These are phyloP conservation scores for Gobiocypris rarus DNA, from an alignment of 2,113 vertebrate genomes.

Conservation along the genomic window DNA sequence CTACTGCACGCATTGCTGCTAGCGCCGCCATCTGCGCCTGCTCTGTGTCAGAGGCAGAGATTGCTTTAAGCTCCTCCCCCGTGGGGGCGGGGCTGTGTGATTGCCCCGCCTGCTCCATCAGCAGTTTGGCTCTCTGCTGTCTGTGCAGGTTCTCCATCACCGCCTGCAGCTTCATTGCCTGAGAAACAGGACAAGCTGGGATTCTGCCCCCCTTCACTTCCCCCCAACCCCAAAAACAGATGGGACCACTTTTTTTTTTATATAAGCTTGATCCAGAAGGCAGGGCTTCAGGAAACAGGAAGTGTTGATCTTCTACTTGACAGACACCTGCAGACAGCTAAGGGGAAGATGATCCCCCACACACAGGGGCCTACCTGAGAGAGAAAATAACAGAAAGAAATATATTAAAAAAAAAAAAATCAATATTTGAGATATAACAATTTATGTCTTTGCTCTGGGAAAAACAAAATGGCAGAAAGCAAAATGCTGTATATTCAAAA, in stretches of 20 bases:
- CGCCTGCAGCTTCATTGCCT: conserved; percentile 94
- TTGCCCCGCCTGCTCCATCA: conserved; percentile 84
- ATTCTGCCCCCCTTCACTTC: conserved; percentile 63
- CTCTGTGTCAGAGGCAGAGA: conserved; percentile 72
- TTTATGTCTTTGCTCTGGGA: background rate
- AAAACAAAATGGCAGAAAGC: background rate
- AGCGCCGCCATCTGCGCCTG: conserved; percentile 88
- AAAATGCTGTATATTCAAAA: background rate
- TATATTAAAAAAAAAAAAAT: background rate
- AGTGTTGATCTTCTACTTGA: background rate
- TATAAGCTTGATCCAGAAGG: background rate
- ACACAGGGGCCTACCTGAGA: conserved; percentile 59
- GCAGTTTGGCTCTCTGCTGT: conserved; percentile 90
- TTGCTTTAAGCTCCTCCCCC: conserved; percentile 62
- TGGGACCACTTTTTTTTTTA: background rate
- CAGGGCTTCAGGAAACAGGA: conserved; percentile 33
- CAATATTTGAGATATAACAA: background rate
- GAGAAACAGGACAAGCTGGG: conserved; percentile 49
- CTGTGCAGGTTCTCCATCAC: conserved; percentile 98
- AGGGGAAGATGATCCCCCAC: conserved; percentile 31
- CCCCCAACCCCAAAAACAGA: conserved; percentile 39
- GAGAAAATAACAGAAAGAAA: conserved; percentile 38
- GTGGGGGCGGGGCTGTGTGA: conserved; percentile 54
- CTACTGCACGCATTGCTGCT: conserved; percentile 90
- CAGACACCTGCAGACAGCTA: too few species aligned